Percentiles rank a stretch among this genome's conserved stretches.
Evolutionary conservation across 2,888 invertebrate genomes (phyloP).

Genomic region (Tenthredo notha): DNA sequence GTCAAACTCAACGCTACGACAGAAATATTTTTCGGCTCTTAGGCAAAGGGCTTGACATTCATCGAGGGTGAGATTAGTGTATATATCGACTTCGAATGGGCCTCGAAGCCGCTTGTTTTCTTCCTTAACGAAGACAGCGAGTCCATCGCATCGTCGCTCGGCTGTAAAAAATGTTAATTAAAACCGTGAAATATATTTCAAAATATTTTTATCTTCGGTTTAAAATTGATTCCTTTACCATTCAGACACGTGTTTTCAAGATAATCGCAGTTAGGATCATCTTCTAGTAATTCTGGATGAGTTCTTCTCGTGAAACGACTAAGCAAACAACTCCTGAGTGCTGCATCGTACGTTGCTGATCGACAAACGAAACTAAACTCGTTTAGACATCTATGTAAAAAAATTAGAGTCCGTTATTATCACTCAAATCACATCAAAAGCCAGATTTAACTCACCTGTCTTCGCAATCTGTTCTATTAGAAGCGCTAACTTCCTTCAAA

Average conservation of each 20-base stretch:
- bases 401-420: no score
- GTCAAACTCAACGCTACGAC: conserved; percentile 94
- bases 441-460: conserved; percentile 81
- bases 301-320: conserved; percentile 92
- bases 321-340: conserved; percentile 88
- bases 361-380: conserved; percentile 94
- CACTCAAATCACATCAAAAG: no score
- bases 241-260: conserved; percentile 94
- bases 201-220: neutral
- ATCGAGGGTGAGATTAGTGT: conserved; percentile 91
- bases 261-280: conserved; percentile 93
- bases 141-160: conserved; percentile 91
- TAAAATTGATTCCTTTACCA: conserved; percentile 80
- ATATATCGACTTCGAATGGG: conserved; percentile 93
- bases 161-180: conserved; percentile 79
- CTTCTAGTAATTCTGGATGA: conserved; percentile 90
- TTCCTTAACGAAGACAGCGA: conserved; percentile 93
- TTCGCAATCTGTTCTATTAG: conserved; percentile 93
- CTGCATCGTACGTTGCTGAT: conserved; percentile 91
- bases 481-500: conserved; percentile 91
- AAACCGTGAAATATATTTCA: neutral
- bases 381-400: conserved; percentile 84
- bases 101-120: conserved; percentile 93
- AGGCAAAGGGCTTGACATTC: conserved; percentile 94
- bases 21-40: conserved; percentile 93